phyloP scores from a whole-genome alignment of 1,140 invertebrate species.

The Phenacoccus solenopsis region DNA sequence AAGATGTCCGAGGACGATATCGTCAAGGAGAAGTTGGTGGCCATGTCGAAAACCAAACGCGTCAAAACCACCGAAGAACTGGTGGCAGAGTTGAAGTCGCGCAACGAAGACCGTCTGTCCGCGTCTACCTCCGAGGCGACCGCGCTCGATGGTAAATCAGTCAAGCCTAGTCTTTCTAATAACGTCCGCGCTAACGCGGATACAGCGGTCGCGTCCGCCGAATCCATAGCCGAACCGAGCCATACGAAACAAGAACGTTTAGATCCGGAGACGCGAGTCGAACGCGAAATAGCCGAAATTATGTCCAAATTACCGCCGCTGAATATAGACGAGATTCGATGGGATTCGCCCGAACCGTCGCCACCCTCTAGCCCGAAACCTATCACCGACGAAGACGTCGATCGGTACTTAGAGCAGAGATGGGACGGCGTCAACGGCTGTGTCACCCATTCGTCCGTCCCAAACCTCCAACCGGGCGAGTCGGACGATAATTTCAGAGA shows the following conservation, averaged over 20 bases:
- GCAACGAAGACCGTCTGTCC: constrained; percentile 28
- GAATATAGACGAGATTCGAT: constrained; percentile 41
- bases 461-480: not conserved
- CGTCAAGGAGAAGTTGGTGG: constrained; percentile 42
- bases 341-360: constrained; percentile 33
- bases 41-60: constrained; percentile 46
- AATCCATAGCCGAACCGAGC: not conserved
- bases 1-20: constrained; percentile 29
- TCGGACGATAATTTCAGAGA: constrained; percentile 45
- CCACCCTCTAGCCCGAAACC: constrained; percentile 24
- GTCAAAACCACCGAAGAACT: constrained; percentile 75
- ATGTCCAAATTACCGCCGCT: constrained; percentile 47
- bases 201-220: not conserved
- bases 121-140: not conserved
- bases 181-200: not conserved
- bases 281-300: constrained; percentile 38
- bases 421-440: constrained; percentile 48
- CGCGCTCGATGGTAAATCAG: not conserved
- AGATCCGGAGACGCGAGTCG: not conserved
- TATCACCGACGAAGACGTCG: constrained; percentile 31
- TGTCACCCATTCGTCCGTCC: constrained; percentile 32
- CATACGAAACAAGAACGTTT: not conserved
- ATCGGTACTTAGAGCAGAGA: constrained; percentile 29
- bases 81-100: constrained; percentile 54
- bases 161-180: constrained; percentile 12